phyloP scores from a whole-genome alignment of 1,140 invertebrate species.

The Pentalonia nigronervosa region DNA sequence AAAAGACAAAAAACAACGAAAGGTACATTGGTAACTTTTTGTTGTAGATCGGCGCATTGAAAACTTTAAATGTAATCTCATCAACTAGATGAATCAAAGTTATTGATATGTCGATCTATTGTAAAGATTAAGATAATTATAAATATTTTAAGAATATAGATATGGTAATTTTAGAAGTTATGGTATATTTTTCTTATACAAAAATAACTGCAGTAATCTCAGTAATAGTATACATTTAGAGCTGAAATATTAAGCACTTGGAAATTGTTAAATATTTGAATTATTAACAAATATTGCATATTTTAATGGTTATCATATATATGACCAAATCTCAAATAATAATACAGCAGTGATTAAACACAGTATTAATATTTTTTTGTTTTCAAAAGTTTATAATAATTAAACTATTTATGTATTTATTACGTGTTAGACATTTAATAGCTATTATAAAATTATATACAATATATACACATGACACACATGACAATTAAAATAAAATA shows the following conservation, averaged over 20 bases:
- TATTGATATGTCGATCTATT: constrained; percentile 8
- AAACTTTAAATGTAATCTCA: constrained; percentile 43
- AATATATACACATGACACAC: neutral
- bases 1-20: neutral
- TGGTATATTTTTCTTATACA: neutral
- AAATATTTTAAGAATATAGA: neutral
- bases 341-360: neutral
- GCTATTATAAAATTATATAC: neutral
- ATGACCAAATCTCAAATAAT: neutral
- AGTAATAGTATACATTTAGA: neutral
- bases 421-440: neutral
- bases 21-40: constrained; percentile 34
- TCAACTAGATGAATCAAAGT: constrained; percentile 46
- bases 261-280: neutral
- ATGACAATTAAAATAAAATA: neutral
- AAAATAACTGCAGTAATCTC: neutral
- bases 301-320: neutral
- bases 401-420: neutral
- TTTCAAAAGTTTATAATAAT: too few species aligned
- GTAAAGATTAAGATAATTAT: constrained; percentile 23
- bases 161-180: neutral
- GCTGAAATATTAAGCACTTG: neutral
- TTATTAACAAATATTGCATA: neutral
- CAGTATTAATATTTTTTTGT: neutral
- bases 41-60: constrained; percentile 53